Percentiles rank a stretch among this genome's conserved stretches.
Conservation (phyloP, 2,113 vertebrate genomes). For the Burhinus oedicnemus region DNA sequence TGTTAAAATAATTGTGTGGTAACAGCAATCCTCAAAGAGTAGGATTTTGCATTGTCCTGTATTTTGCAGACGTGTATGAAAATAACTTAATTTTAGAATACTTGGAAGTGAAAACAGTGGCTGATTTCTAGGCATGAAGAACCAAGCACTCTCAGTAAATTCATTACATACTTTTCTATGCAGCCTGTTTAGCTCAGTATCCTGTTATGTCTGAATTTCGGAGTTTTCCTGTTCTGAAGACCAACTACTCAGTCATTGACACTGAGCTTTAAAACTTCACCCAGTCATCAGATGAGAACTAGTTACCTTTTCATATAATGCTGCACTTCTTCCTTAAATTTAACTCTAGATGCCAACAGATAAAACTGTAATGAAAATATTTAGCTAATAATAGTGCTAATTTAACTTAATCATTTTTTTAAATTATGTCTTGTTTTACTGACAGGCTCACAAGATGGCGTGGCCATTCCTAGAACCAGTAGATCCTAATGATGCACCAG, state of each 20-base stretch:
- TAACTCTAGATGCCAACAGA: background rate
- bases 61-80: background rate
- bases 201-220: background rate
- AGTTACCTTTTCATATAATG: background rate
- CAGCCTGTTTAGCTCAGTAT: background rate
- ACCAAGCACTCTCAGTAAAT: background rate
- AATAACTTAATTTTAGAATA: background rate
- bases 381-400: background rate
- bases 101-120: background rate
- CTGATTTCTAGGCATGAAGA: background rate
- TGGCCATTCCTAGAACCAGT: constrained; percentile 98
- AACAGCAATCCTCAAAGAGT: background rate
- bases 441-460: constrained; percentile 96
- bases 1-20: background rate
- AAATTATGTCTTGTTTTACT: background rate
- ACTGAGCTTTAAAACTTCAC: background rate
- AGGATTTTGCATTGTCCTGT: background rate
- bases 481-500: constrained; percentile 95
- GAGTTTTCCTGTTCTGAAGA: background rate
- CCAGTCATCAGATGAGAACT: background rate
- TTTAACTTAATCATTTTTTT: background rate
- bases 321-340: background rate
- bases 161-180: background rate
- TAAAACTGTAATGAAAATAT: background rate
- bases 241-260: background rate